These are phyloP conservation scores for Psammodynastes pulverulentus DNA, from an alignment of 2,113 vertebrate species.

Conservation along the genomic window DNA sequence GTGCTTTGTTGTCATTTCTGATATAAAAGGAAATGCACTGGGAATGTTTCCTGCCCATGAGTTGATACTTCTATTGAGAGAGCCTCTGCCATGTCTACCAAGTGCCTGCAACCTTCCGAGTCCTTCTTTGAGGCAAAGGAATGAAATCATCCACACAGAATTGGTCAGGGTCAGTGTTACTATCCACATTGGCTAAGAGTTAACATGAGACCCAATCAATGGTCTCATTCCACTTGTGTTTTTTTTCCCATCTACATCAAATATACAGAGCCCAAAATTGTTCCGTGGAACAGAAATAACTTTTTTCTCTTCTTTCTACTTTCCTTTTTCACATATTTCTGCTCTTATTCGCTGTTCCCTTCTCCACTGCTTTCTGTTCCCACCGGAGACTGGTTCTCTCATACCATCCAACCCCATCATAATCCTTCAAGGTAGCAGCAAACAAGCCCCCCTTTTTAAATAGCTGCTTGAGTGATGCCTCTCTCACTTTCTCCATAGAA, in stretches of 20 bases:
- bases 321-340: background rate
- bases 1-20: conserved; percentile 3
- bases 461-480: background rate
- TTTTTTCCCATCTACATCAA: background rate
- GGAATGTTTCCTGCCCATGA: conserved; percentile 15
- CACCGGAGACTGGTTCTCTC: background rate
- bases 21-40: background rate
- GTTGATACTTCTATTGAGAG: conserved; percentile 26
- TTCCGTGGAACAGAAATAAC: background rate
- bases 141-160: background rate
- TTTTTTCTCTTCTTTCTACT: background rate
- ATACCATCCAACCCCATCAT: background rate
- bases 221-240: background rate
- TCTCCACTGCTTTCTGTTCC: background rate
- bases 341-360: background rate
- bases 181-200: background rate
- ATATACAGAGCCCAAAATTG: background rate
- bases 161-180: background rate
- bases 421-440: background rate
- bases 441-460: background rate
- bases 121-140: no score
- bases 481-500: background rate
- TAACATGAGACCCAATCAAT: background rate
- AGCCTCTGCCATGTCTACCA: background rate
- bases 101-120: background rate